Conservation (phyloP, 2,797 vertebrate genomes). For the Morelia viridis region DNA sequence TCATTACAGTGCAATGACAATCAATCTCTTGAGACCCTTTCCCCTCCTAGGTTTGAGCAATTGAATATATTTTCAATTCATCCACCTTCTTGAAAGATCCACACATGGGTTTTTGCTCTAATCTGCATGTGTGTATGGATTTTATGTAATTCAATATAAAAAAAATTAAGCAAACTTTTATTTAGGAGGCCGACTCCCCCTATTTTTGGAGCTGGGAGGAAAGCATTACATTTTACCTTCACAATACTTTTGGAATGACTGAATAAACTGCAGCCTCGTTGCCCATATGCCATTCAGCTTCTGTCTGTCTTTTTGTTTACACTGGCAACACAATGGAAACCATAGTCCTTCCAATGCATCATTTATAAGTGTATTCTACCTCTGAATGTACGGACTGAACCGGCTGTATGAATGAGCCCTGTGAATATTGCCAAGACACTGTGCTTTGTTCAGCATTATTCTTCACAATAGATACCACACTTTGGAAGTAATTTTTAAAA, state of each 20-base stretch:
- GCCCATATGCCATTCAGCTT: constrained; percentile 88
- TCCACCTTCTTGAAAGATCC: constrained; percentile 15
- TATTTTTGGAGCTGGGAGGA: constrained; percentile 53
- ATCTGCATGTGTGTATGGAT: background rate
- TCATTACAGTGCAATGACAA: constrained; percentile 23
- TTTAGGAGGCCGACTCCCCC: constrained; percentile 17
- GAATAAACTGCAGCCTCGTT: constrained; percentile 78
- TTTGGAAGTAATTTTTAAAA: constrained; percentile 99
- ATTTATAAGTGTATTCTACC: constrained; percentile 87
- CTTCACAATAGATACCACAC: constrained; percentile 96
- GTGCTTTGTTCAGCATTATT: constrained; percentile 92
- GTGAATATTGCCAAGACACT: constrained; percentile 91
- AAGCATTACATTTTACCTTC: constrained; percentile 69
- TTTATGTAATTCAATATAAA: constrained; percentile 1
- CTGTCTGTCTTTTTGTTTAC: constrained; percentile 94
- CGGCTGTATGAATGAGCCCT: constrained; percentile 86
- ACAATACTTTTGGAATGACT: constrained; percentile 71
- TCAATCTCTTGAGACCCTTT: constrained; percentile 24
- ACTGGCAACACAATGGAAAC: constrained; percentile 89
- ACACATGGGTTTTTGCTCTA: background rate
- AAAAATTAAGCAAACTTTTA: constrained; percentile 34
- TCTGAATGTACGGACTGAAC: constrained; percentile 86
- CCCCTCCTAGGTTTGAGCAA: background rate
- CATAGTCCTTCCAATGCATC: constrained; percentile 85
- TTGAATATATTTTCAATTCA: constrained; percentile 4